Base-by-base conservation (phyloP, 2,113 vertebrate genomes). In the Ameiurus melas region DNA sequence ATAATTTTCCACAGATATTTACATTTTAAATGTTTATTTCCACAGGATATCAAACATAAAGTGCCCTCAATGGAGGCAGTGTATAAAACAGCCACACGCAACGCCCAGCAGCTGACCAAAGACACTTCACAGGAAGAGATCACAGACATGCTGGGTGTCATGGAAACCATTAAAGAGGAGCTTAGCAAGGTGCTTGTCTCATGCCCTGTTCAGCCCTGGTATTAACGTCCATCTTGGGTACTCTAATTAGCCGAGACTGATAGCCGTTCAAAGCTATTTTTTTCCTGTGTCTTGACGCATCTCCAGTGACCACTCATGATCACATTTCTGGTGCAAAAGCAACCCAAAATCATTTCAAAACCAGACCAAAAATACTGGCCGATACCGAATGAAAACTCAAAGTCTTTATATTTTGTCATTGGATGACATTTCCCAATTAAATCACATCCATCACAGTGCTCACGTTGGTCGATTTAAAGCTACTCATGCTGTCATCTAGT, bases 21-120 rank as follows among this genome's bases (percentile, higher is more conserved):
- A 1, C 2, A 62, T 71, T 85, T 90, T 30, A 30, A 27, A 62
- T 73, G 30, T 58, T 27, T 57, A 55, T 66, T 43, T 57, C 80
- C 91, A n/a, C 91, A 99, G 98, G 97, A 96, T 88, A 96, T 97
- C 75, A 97, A 98, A 90, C 97, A 98, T 93, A 98, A 97, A 89
- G 90, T 97, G 16, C 97, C 97, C 20, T 94, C 96, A 0, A 97
- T 98, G 95, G 98, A 99, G 88, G 95, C 97, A 39, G 97, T 98
- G 4, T 99, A 96, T 90, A 99, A 98, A 92, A 96, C 95, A 0
- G 93, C 96, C 36, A 94, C 96, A 83, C 97, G 97, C 64, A 97
- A 96, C 0, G 97, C 95, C 0, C 97, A 99, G 83, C 95, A 98
- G 90, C 87, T 99, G 90, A 96, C 96, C 92, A 99, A 99, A 93